Percentiles rank a stretch among this genome's conserved stretches.
These are phyloP conservation scores for Chrysolina haemoptera DNA, from an alignment of 2,888 invertebrate genomes.

Conservation along the genomic window DNA sequence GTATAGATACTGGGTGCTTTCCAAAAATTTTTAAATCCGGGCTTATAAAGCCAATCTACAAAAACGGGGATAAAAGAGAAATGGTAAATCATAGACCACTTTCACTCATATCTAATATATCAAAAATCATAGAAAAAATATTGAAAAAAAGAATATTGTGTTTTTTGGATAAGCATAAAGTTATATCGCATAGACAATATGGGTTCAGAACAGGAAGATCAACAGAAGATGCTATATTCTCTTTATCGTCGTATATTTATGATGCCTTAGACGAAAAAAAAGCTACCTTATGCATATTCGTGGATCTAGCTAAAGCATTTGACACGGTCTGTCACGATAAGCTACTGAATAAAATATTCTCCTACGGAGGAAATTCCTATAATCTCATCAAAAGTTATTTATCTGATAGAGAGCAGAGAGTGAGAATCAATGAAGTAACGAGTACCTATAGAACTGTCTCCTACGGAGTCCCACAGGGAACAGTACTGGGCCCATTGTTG, in stretches of 20 bases:
- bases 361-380: no score
- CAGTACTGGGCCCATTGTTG: background rate
- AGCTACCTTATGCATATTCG: background rate
- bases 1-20: slow-evolving; percentile 14
- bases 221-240: background rate
- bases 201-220: background rate
- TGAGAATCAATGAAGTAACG: background rate
- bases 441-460: background rate
- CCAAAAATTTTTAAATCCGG: background rate
- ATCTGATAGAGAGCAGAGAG: background rate
- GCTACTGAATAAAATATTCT: background rate
- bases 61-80: no score
- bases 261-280: background rate
- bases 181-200: no score
- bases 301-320: background rate
- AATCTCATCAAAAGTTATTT: background rate
- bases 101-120: background rate
- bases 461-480: background rate
- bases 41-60: no score
- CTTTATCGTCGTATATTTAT: no score
- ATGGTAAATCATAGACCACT: background rate
- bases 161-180: no score
- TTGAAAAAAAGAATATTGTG: no score
- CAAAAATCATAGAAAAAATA: no score
- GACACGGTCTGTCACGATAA: background rate